Conservation (phyloP, 2,113 vertebrate species). For the Pluvianellus socialis region DNA sequence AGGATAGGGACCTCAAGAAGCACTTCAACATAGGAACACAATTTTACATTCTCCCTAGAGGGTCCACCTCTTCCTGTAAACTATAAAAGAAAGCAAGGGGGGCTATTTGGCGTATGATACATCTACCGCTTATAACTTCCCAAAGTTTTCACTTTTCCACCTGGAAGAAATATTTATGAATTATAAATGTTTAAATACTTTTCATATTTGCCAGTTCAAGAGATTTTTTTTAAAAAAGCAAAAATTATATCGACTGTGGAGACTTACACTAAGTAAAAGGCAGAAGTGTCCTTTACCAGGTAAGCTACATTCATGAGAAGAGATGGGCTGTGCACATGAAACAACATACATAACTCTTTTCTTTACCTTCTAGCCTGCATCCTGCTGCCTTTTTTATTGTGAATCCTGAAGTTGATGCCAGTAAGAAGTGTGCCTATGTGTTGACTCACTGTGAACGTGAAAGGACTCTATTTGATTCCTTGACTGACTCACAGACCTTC, state of each 20-base stretch:
- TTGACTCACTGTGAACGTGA: fast-evolving
- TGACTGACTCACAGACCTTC: neutral
- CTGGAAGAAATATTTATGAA: neutral
- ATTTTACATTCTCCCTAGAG: neutral
- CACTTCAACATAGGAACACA: neutral
- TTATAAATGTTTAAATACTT: neutral
- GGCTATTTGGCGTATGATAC: neutral
- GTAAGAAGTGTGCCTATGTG: neutral
- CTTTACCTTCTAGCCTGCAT: neutral
- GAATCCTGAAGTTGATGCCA: neutral
- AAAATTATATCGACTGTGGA: neutral
- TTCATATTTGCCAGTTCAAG: neutral
- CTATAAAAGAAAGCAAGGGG: neutral
- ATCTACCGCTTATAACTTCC: neutral
- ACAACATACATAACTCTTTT: neutral
- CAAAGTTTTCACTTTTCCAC: neutral
- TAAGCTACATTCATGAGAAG: neutral
- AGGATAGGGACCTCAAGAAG: neutral
- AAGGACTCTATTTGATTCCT: neutral
- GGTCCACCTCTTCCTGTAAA: neutral
- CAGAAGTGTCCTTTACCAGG: neutral
- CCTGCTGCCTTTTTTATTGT: neutral
- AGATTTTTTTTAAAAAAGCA: neutral
- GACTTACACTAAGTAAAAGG: neutral
- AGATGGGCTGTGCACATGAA: neutral